Percentiles rank a stretch among this genome's conserved stretches.
Evolutionary conservation across 1,140 invertebrate species (phyloP).

Genomic region (Ladona fulva): DNA sequence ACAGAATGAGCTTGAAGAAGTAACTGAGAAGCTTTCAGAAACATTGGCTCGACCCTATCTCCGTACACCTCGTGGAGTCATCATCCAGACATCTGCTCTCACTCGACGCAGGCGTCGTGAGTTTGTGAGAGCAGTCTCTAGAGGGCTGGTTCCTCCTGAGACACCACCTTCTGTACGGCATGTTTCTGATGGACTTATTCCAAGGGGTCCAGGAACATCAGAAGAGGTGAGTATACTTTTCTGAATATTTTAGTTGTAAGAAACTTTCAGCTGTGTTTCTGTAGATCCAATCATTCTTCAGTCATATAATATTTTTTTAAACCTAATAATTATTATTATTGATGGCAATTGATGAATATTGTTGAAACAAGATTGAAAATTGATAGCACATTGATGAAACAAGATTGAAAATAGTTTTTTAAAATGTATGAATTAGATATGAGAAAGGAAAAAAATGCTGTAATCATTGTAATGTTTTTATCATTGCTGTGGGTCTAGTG

Average conservation of each 20-base stretch:
- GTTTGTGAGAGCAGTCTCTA: conserved; percentile 53
- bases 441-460: too few relatives aligned
- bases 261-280: too few relatives aligned
- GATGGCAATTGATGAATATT: too few relatives aligned
- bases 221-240: conserved; percentile 32
- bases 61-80: conserved; percentile 49
- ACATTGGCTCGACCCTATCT: conserved; percentile 57
- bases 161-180: conserved; percentile 47
- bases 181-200: conserved; percentile 33
- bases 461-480: too few relatives aligned
- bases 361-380: too few relatives aligned
- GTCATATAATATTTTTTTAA: background rate
- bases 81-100: conserved; percentile 49
- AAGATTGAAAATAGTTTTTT: too few relatives aligned
- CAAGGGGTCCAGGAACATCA: conserved; percentile 31
- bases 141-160: conserved; percentile 56
- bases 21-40: conserved; percentile 54
- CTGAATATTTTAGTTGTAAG: too few relatives aligned
- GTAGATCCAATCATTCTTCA: too few relatives aligned
- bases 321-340: too few relatives aligned
- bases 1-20: conserved; percentile 58
- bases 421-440: too few relatives aligned
- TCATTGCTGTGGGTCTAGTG: too few relatives aligned
- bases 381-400: too few relatives aligned
- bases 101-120: conserved; percentile 53